phyloP scores from a whole-genome alignment of 1,140 invertebrate genomes.

The Reticulitermes speratus region DNA sequence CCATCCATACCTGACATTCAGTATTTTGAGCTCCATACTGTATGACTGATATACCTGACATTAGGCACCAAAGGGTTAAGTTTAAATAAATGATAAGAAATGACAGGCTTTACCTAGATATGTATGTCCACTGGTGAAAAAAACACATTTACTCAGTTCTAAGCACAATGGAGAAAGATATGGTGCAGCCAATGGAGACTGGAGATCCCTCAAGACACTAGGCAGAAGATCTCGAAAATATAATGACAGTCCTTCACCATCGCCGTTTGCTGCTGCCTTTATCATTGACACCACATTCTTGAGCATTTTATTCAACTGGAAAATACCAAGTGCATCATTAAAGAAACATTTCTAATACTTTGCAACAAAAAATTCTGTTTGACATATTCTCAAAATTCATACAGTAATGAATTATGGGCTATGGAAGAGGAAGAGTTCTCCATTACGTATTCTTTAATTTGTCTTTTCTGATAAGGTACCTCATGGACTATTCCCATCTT shows the following conservation, averaged over 20 bases:
- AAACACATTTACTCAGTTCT: slow-evolving; percentile 55
- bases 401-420: no score
- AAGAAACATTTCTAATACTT: neutral
- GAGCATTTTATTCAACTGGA: slow-evolving; percentile 63
- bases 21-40: no score
- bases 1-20: no score
- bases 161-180: slow-evolving; percentile 61
- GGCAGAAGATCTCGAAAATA: slow-evolving; percentile 63
- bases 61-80: no score
- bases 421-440: no score
- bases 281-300: slow-evolving; percentile 63
- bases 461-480: no score
- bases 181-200: slow-evolving; percentile 69
- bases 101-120: slow-evolving; percentile 36
- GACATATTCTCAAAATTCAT: no score
- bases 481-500: no score
- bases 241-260: slow-evolving; percentile 59
- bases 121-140: slow-evolving; percentile 39
- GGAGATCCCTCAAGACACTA: slow-evolving; percentile 60
- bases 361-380: no score
- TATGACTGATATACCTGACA: no score
- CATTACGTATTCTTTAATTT: no score
- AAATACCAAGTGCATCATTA: slow-evolving; percentile 24
- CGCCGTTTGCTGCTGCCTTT: slow-evolving; percentile 59
- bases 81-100: no score